Evolutionary conservation across 2,797 vertebrate species (phyloP).

Genomic region (Sebastes flavidus): DNA sequence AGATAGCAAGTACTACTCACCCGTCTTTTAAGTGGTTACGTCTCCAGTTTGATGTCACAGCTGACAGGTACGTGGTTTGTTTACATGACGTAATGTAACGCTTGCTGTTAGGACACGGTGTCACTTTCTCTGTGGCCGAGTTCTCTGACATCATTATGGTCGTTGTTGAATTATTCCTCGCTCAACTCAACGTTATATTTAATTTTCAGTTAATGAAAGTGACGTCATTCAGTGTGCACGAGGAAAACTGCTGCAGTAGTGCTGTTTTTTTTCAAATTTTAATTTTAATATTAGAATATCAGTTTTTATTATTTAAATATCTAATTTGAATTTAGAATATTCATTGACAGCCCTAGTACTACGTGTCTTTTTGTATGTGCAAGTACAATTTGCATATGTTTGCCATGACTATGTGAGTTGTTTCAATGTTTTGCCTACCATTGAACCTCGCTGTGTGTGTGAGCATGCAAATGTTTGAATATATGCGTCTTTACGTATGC

Average conservation of each 20-base stretch:
- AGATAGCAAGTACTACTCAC: too few relatives aligned
- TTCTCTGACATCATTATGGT: too few relatives aligned
- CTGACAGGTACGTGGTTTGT: not conserved
- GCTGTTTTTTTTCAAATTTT: not conserved
- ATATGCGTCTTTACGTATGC: slow-evolving; percentile 35
- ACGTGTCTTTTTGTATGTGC: not conserved
- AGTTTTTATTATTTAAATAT: not conserved
- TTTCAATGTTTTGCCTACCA: not conserved
- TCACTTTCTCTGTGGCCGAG: not conserved
- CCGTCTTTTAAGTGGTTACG: too few relatives aligned
- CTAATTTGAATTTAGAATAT: not conserved
- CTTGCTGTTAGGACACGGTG: not conserved
- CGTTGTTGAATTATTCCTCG: not conserved
- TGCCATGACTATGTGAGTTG: not conserved
- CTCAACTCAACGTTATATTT: not conserved
- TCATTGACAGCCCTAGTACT: not conserved
- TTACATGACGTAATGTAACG: not conserved
- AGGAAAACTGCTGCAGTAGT: too few relatives aligned
- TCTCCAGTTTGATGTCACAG: not conserved
- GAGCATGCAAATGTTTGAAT: not conserved
- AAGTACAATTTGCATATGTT: not conserved
- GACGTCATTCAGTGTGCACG: not conserved
- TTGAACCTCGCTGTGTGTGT: not conserved
- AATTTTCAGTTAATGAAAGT: not conserved
- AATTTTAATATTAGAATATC: not conserved